phyloP scores from a whole-genome alignment of 30 jellyfish, hydroid and myxozoan species.

The Chrysaora quinquecirrha region DNA sequence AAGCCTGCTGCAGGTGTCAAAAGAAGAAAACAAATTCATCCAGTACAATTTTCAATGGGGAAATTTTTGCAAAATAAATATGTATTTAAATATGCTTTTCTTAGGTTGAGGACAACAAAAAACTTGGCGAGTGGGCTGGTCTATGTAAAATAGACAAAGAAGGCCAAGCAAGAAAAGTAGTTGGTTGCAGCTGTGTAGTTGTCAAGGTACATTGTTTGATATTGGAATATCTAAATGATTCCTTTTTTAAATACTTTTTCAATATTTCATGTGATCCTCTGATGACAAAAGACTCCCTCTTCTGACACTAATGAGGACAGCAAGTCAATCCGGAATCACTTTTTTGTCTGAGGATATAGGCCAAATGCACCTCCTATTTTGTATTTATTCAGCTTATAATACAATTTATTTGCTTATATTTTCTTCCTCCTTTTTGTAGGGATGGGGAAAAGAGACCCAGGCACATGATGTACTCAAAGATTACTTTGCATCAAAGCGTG shows the following conservation, averaged over 20 bases:
- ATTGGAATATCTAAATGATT: no score
- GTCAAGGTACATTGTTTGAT: slow-evolving; percentile 69
- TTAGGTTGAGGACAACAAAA: slow-evolving; percentile 93
- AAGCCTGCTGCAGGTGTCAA: no score
- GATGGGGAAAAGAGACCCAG: slow-evolving; percentile 90
- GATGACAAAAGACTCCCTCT: slow-evolving; percentile 45
- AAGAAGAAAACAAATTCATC: no score
- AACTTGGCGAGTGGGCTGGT: slow-evolving; percentile 99
- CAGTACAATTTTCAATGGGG: no score
- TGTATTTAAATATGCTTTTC: background rate
- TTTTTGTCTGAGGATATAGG: slow-evolving; percentile 18
- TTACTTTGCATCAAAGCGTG: slow-evolving; percentile 75
- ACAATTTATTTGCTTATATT: no score
- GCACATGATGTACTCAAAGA: slow-evolving; percentile 90
- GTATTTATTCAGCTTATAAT: no score
- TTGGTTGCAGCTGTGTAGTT: slow-evolving; percentile 98
- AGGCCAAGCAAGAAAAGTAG: slow-evolving; percentile 95
- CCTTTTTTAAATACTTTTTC: background rate
- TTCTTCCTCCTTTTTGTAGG: slow-evolving; percentile 66
- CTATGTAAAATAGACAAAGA: slow-evolving; percentile 99
- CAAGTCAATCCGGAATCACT: slow-evolving; percentile 23
- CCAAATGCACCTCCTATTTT: no score
- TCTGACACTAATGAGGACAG: slow-evolving; percentile 16
- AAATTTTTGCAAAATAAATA: no score
- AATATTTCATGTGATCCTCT: background rate